phyloP scores from a whole-genome alignment of 2,797 vertebrate species.

The Yasuhikotakia modesta region DNA sequence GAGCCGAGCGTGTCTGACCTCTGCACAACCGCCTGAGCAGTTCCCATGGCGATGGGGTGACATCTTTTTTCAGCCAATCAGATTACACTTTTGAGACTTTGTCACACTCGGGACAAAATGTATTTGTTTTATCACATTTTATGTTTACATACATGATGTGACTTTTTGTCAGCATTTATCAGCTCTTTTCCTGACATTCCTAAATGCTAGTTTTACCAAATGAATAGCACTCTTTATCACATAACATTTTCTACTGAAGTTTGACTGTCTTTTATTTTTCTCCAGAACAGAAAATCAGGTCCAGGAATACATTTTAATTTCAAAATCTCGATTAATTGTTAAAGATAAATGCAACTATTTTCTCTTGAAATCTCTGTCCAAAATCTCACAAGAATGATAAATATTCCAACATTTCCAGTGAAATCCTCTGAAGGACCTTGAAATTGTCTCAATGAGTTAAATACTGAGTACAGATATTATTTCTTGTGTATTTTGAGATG shows the following conservation, averaged over 20 bases:
- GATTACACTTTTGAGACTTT: background rate
- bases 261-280: background rate
- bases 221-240: no score
- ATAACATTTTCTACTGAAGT: background rate
- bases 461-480: constrained; percentile 3
- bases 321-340: background rate
- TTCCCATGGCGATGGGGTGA: constrained; percentile 39
- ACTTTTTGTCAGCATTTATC: no score
- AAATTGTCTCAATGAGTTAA: constrained; percentile 13
- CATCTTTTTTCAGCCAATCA: background rate
- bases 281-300: background rate
- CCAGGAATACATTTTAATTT: background rate
- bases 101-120: background rate
- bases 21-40: constrained; percentile 10
- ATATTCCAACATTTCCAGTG: background rate
- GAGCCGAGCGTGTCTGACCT: constrained; percentile 10
- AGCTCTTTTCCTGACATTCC: no score
- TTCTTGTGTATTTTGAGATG: constrained; percentile 23
- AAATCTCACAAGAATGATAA: background rate
- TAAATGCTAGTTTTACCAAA: no score
- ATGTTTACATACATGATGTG: no score
- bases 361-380: no score
- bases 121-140: no score
- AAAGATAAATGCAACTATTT: background rate
- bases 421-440: background rate